phyloP scores from a whole-genome alignment of 2,113 vertebrate species.

The Clinocottus analis region DNA sequence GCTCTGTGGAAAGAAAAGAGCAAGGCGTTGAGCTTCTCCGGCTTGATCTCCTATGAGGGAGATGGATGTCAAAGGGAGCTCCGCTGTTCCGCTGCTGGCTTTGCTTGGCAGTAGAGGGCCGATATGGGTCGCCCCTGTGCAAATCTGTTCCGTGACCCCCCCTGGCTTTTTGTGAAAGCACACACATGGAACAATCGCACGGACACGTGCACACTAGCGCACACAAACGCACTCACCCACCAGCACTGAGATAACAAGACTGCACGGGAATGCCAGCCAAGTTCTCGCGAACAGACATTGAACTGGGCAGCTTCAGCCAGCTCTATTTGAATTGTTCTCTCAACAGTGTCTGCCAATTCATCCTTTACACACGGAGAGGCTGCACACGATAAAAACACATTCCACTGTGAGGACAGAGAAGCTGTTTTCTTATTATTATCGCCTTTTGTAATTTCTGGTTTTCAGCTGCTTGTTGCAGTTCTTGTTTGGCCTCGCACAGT shows the following conservation, averaged over 20 bases:
- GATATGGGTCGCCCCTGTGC: slow-evolving; percentile 41
- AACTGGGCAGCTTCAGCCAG: slow-evolving; percentile 47
- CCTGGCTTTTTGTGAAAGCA: slow-evolving; percentile 61
- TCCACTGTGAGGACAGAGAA: slow-evolving; percentile 42
- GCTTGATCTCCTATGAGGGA: not conserved
- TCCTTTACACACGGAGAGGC: slow-evolving; percentile 47
- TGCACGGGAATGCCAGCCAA: slow-evolving; percentile 50
- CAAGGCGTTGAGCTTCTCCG: not conserved
- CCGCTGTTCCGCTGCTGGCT: slow-evolving; percentile 38
- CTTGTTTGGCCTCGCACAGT: slow-evolving; percentile 22
- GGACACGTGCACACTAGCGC: not conserved
- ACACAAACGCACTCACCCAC: slow-evolving; percentile 24
- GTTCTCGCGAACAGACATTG: slow-evolving; percentile 44
- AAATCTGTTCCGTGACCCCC: slow-evolving; percentile 77
- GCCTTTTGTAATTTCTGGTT: slow-evolving; percentile 21
- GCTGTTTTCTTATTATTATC: slow-evolving; percentile 18
- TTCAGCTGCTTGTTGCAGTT: slow-evolving; percentile 25
- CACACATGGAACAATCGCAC: slow-evolving; percentile 25
- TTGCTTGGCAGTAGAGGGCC: slow-evolving; percentile 43
- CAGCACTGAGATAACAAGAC: slow-evolving; percentile 61
- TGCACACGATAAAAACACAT: slow-evolving; percentile 50
- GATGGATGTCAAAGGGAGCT: slow-evolving; percentile 15
- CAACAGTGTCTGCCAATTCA: slow-evolving; percentile 55
- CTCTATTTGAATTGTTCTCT: slow-evolving; percentile 63
- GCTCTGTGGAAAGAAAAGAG: slow-evolving; percentile 30